Percentiles rank a stretch among this genome's conserved stretches.
Conservation (phyloP, 2,113 vertebrate species). For the Arvicanthis niloticus region DNA sequence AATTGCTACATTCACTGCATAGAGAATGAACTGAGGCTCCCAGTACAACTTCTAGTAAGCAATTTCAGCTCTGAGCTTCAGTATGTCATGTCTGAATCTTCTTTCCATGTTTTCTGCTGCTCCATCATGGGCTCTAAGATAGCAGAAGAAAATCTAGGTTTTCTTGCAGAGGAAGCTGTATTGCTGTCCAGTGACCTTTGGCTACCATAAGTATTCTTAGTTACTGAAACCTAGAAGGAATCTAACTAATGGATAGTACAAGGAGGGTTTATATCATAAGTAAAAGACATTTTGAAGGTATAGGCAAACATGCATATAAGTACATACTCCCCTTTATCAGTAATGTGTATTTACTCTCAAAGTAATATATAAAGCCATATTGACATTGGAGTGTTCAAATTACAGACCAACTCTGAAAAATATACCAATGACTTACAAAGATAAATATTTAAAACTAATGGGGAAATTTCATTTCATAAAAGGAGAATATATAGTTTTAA, state of each 20-base stretch:
- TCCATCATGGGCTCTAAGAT: neutral
- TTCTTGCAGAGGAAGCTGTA: neutral
- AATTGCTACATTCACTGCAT: slow-evolving; percentile 44
- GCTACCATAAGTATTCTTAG: neutral
- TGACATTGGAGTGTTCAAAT: neutral
- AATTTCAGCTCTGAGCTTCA: slow-evolving; percentile 46
- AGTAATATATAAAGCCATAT: neutral
- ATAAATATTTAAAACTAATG: neutral
- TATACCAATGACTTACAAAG: neutral
- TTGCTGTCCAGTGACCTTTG: neutral
- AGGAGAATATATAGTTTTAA: neutral
- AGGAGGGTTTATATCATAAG: neutral
- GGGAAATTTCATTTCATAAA: neutral
- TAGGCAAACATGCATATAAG: neutral
- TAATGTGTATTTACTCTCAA: neutral
- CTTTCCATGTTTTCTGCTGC: neutral
- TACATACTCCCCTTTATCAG: neutral
- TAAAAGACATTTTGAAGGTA: neutral
- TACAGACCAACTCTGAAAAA: neutral
- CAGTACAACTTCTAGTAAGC: slow-evolving; percentile 31
- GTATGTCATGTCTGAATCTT: neutral
- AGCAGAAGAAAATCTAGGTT: neutral
- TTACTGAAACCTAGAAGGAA: neutral
- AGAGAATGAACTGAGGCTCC: slow-evolving; percentile 34
- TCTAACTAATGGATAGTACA: neutral